Conservation (phyloP, 2,113 vertebrate genomes). For the Nothoprocta perdicaria region DNA sequence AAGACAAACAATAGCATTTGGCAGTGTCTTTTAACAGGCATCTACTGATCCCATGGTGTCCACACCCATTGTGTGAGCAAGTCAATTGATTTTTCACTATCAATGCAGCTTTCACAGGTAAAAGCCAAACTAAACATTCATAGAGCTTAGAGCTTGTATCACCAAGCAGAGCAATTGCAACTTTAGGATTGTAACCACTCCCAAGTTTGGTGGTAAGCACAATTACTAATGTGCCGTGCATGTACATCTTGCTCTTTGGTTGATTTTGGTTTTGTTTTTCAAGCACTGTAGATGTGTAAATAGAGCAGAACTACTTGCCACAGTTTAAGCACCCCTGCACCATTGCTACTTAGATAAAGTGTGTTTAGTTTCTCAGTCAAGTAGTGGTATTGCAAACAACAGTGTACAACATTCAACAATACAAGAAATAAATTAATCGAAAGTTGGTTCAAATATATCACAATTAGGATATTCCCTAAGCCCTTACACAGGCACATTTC, state of each 20-base stretch:
- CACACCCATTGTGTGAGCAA: conserved; percentile 1
- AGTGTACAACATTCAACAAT: background rate
- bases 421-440: background rate
- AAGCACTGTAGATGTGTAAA: background rate
- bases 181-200: background rate
- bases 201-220: background rate
- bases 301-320: background rate
- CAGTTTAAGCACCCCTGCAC: accelerated
- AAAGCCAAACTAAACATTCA: background rate
- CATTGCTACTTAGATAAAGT: background rate
- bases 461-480: background rate
- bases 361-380: background rate
- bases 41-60: background rate
- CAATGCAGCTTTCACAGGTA: background rate
- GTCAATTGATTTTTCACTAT: background rate
- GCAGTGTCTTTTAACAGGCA: background rate
- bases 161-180: background rate
- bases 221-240: background rate
- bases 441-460: background rate
- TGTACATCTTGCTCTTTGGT: background rate
- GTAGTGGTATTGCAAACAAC: background rate
- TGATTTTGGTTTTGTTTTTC: background rate
- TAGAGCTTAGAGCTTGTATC: background rate
- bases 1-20: background rate
- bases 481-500: background rate